Evolutionary conservation across 1,140 invertebrate species (phyloP).

Genomic region (Ostrea edulis): DNA sequence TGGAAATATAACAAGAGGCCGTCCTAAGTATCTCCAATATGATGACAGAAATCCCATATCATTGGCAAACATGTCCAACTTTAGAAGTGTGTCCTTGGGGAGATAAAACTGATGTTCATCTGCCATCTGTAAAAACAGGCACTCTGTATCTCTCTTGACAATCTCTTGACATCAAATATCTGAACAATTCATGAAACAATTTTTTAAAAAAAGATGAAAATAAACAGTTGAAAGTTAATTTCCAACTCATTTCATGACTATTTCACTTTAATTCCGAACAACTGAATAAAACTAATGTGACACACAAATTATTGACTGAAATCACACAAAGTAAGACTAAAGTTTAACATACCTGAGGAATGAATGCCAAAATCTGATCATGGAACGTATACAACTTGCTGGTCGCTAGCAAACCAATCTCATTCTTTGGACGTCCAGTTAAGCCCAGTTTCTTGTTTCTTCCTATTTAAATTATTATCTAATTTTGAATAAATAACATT

Average conservation of each 20-base stretch:
- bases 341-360: constrained; percentile 91
- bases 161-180: background rate
- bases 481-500: background rate
- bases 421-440: constrained; percentile 94
- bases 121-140: constrained; percentile 84
- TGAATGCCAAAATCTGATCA: constrained; percentile 98
- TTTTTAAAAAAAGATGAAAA: background rate
- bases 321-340: background rate
- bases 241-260: background rate
- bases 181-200: background rate
- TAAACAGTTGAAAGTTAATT: background rate
- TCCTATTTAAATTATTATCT: constrained; percentile 72
- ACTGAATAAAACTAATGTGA: background rate
- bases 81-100: constrained; percentile 75
- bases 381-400: constrained; percentile 98
- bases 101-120: constrained; percentile 78
- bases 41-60: constrained; percentile 74
- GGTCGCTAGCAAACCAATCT: constrained; percentile 98
- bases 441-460: constrained; percentile 95
- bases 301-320: background rate
- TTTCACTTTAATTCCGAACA: background rate
- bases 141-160: background rate
- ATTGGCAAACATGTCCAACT: constrained; percentile 76
- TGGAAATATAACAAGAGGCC: constrained; percentile 76
- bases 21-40: constrained; percentile 81